Conservation (phyloP, 2,888 invertebrate genomes). For the Noctuana brunneofusca region DNA sequence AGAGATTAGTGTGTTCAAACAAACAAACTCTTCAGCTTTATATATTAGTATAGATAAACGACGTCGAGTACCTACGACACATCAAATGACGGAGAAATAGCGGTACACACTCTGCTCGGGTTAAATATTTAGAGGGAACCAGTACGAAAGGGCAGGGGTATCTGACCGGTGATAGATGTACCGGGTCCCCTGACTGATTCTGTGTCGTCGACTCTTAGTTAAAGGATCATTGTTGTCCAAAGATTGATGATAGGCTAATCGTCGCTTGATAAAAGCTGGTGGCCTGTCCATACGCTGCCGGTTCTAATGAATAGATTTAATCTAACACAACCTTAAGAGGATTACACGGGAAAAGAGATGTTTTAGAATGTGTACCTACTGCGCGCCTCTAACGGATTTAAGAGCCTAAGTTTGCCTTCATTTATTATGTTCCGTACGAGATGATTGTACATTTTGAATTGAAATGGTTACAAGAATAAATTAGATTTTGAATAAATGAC, state of each 20-base stretch:
- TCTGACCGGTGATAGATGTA: slow-evolving; percentile 54
- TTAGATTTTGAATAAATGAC: slow-evolving; percentile 21
- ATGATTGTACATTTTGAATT: slow-evolving; percentile 28
- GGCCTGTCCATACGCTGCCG: slow-evolving; percentile 36
- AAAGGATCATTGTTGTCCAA: slow-evolving; percentile 66
- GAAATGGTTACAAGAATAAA: slow-evolving; percentile 30
- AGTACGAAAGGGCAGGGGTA: slow-evolving; percentile 44
- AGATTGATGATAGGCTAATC: slow-evolving; percentile 71
- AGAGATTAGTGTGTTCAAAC: no score
- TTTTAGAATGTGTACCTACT: slow-evolving; percentile 30
- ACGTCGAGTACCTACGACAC: background rate
- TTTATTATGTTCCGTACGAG: slow-evolving; percentile 26
- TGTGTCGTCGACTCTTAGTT: slow-evolving; percentile 66
- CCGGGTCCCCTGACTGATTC: slow-evolving; percentile 50
- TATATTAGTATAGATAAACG: no score
- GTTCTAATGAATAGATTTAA: slow-evolving; percentile 47
- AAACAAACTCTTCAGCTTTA: no score
- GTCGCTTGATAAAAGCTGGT: slow-evolving; percentile 53
- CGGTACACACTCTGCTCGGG: slow-evolving; percentile 12
- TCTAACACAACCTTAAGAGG: slow-evolving; percentile 34
- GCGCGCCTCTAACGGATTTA: slow-evolving; percentile 30
- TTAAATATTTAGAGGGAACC: slow-evolving; percentile 33
- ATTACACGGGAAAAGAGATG: slow-evolving; percentile 35
- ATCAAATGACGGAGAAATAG: background rate
- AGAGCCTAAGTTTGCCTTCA: slow-evolving; percentile 8